These are phyloP conservation scores for Bombycilla garrulus DNA, from an alignment of 2,113 vertebrate genomes.

Conservation along the genomic window DNA sequence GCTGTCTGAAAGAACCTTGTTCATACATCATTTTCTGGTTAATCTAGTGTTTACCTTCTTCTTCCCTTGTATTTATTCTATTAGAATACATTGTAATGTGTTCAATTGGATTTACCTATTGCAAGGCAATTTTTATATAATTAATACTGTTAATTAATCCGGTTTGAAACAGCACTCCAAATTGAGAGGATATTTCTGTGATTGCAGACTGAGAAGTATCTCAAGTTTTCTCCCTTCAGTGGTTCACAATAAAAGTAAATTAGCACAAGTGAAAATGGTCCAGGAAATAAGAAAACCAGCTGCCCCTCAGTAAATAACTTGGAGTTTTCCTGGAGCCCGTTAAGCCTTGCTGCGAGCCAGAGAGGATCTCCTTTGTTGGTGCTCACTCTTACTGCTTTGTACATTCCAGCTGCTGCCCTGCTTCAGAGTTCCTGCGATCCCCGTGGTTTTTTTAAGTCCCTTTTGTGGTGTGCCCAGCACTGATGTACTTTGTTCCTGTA, in stretches of 20 bases:
- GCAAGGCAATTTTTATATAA: not conserved
- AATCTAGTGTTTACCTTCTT: constrained; percentile 12
- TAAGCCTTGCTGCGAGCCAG: not conserved
- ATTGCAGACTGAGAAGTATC: not conserved
- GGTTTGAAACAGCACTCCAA: not conserved
- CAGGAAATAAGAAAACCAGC: not conserved
- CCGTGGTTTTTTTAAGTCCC: not conserved
- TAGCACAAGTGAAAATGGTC: not conserved
- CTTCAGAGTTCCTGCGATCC: not conserved
- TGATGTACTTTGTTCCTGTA: not conserved
- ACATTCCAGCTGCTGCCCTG: not conserved
- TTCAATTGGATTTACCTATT: constrained; percentile 15
- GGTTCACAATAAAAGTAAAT: not conserved
- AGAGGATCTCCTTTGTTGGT: not conserved
- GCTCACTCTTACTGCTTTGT: not conserved
- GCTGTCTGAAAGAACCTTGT: not conserved
- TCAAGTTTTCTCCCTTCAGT: not conserved
- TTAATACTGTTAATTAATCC: constrained; percentile 45
- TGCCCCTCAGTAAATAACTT: not conserved
- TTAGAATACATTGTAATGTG: not conserved
- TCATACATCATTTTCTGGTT: not conserved
- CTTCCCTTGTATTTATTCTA: not conserved
- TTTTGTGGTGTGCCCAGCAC: not conserved
- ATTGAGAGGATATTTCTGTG: not conserved
- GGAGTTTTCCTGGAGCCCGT: not conserved